phyloP scores from a whole-genome alignment of 2,888 invertebrate genomes.

The Chaetoderma sp. region DNA sequence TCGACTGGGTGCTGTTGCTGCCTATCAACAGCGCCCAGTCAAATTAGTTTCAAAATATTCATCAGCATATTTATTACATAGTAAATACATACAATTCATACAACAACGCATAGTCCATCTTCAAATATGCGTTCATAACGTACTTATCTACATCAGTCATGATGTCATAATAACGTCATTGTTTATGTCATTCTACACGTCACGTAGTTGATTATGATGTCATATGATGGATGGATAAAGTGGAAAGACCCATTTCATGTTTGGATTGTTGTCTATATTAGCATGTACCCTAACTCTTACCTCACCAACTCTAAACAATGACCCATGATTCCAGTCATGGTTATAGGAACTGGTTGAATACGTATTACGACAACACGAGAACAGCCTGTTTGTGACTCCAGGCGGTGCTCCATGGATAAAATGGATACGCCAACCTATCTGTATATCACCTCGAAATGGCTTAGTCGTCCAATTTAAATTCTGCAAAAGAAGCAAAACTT shows the following conservation, averaged over 20 bases:
- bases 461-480: slow-evolving; percentile 52
- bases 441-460: slow-evolving; percentile 50
- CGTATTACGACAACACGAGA: slow-evolving; percentile 31
- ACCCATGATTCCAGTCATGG: slow-evolving; percentile 42
- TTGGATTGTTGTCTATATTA: slow-evolving; percentile 57
- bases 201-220: too few relatives aligned
- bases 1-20: too few relatives aligned
- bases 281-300: slow-evolving; percentile 21
- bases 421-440: slow-evolving; percentile 44
- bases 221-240: too few relatives aligned
- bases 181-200: too few relatives aligned
- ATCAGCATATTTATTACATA: too few relatives aligned
- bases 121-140: too few relatives aligned
- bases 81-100: too few relatives aligned
- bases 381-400: slow-evolving; percentile 31
- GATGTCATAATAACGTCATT: too few relatives aligned
- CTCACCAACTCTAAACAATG: slow-evolving; percentile 38
- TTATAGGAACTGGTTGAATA: slow-evolving; percentile 26
- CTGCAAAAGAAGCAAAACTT: slow-evolving; percentile 32
- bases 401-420: slow-evolving; percentile 33
- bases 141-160: too few relatives aligned
- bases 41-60: too few relatives aligned
- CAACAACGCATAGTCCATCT: too few relatives aligned
- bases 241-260: slow-evolving; percentile 61
- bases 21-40: too few relatives aligned